These are phyloP conservation scores for Drosophila kepulauana DNA, from an alignment of 1,140 invertebrate species.

Conservation along the genomic window DNA sequence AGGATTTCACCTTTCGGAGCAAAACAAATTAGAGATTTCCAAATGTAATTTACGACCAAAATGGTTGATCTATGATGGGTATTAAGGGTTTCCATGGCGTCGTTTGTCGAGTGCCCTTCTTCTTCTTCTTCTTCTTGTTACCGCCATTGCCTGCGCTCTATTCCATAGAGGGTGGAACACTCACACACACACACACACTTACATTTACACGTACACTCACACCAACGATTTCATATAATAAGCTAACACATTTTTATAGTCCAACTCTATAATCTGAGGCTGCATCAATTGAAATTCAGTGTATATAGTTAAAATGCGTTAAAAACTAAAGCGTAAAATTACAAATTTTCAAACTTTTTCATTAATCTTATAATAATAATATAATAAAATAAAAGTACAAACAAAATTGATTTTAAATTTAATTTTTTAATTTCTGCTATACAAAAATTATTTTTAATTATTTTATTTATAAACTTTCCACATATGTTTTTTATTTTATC, in stretches of 20 bases:
- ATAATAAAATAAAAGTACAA: no score
- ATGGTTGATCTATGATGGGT: constrained; percentile 78
- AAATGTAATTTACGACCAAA: constrained; percentile 78
- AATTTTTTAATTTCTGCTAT: no score
- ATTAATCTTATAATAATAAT: no score
- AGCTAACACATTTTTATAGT: constrained; percentile 19
- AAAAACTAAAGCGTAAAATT: no score
- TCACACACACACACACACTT: constrained; percentile 1
- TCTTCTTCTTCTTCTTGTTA: constrained; percentile 6
- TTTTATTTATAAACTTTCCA: no score
- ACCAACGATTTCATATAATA: constrained; percentile 11
- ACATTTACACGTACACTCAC: constrained; percentile 11
- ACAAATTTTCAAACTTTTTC: no score
- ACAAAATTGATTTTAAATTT: no score
- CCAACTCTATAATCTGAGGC: constrained; percentile 2
- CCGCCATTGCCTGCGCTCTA: background rate
- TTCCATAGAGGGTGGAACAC: constrained; percentile 29
- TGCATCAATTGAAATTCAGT: background rate
- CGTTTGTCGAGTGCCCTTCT: constrained; percentile 18
- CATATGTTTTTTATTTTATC: no score
- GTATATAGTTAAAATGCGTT: no score
- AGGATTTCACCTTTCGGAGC: constrained; percentile 72
- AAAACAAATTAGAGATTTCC: constrained; percentile 82
- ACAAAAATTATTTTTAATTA: no score
- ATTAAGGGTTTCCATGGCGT: constrained; percentile 68